A percentile compares a stretch with the other conserved stretches of the same genome.
phyloP scores from a whole-genome alignment of 2,113 vertebrate species.

The Asarcornis scutulata region DNA sequence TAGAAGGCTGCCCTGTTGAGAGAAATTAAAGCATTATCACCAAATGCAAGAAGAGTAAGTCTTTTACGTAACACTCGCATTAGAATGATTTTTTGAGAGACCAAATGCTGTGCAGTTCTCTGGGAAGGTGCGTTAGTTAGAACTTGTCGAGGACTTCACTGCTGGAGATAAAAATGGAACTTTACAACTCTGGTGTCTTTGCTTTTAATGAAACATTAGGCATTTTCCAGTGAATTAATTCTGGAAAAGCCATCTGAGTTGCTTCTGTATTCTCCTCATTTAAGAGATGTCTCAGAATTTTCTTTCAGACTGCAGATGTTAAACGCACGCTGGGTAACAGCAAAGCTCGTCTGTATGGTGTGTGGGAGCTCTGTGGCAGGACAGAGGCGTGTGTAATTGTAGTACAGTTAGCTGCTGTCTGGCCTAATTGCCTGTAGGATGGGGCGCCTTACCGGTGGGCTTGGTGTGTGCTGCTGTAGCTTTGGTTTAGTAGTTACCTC shows the following conservation, averaged over 20 bases:
- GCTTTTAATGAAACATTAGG: background rate
- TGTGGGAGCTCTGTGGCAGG: background rate
- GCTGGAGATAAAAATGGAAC: background rate
- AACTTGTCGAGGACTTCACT: slow-evolving; percentile 13
- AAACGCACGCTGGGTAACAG: background rate
- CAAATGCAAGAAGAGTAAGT: slow-evolving; percentile 33
- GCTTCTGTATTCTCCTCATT: background rate
- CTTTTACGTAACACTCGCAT: background rate
- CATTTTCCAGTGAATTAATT: slow-evolving; percentile 1
- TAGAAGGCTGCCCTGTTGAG: slow-evolving; percentile 31
- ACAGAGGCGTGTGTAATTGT: background rate
- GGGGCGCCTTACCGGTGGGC: background rate
- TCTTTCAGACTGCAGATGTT: background rate
- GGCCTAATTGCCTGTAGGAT: background rate
- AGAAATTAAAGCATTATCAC: slow-evolving; percentile 30
- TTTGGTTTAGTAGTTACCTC: background rate
- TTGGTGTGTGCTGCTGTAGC: background rate
- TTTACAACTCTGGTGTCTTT: background rate
- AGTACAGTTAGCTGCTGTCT: background rate
- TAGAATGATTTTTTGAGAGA: background rate
- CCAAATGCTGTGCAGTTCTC: background rate
- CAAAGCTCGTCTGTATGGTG: background rate
- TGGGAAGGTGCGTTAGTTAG: background rate
- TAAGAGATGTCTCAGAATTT: background rate
- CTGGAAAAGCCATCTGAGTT: background rate